Conservation (phyloP, 2,797 vertebrate genomes). For the Brachyrhaphis roseni region DNA sequence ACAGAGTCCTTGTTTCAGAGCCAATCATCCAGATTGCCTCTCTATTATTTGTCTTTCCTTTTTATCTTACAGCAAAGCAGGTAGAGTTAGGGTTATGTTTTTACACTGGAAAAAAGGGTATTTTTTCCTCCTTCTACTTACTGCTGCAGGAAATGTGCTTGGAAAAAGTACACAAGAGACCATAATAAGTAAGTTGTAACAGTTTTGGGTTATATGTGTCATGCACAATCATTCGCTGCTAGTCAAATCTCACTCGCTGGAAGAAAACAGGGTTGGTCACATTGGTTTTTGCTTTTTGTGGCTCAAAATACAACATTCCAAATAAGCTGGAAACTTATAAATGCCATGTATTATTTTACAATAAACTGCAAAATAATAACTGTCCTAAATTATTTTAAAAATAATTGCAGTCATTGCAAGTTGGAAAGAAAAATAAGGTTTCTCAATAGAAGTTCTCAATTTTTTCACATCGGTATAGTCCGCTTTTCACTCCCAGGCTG, state of each 20-base stretch:
- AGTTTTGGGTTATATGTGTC: conserved; percentile 22
- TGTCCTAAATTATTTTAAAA: background rate
- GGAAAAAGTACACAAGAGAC: conserved; percentile 24
- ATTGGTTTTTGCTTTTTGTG: background rate
- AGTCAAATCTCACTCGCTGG: conserved; percentile 23
- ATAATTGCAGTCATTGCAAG: background rate
- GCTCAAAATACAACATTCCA: background rate
- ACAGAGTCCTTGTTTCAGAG: conserved; percentile 35
- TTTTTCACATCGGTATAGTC: background rate
- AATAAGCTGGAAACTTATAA: background rate
- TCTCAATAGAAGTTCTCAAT: background rate
- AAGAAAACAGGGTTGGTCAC: conserved; percentile 8
- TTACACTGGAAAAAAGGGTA: background rate
- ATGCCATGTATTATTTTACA: background rate
- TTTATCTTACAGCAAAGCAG: background rate
- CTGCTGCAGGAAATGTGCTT: background rate
- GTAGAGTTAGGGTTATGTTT: conserved; percentile 28
- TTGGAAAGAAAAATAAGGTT: background rate
- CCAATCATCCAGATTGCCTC: conserved; percentile 49
- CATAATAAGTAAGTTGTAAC: conserved; percentile 5
- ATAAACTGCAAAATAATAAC: background rate
- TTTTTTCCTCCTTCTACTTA: conserved; percentile 36
- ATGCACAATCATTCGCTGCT: conserved; percentile 9
- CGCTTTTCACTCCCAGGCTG: background rate
- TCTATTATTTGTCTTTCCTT: background rate